phyloP scores from a whole-genome alignment of 2,113 vertebrate species.

The Terrapene triunguis region DNA sequence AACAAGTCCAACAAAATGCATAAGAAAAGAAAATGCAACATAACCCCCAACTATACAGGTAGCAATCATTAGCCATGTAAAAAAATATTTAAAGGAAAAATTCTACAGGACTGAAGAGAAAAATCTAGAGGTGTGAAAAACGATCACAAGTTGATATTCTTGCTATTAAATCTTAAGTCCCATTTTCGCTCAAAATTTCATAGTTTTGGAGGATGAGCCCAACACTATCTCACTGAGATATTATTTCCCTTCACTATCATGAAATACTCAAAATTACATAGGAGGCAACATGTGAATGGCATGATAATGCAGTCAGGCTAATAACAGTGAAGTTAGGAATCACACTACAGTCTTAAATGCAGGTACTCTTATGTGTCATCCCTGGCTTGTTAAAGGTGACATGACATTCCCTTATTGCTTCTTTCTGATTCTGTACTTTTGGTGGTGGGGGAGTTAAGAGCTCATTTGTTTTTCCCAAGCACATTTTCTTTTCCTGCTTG shows the following conservation, averaged over 20 bases:
- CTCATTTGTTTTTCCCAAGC: not conserved
- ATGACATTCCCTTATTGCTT: not conserved
- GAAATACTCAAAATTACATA: not conserved
- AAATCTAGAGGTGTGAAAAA: not conserved
- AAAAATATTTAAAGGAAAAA: not conserved
- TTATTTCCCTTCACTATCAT: not conserved
- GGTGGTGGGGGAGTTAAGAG: not conserved
- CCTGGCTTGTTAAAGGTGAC: not conserved
- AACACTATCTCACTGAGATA: not conserved
- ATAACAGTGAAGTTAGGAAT: not conserved
- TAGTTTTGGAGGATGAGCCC: not conserved
- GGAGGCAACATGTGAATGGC: not conserved
- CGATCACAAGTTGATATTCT: not conserved
- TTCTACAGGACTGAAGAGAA: not conserved
- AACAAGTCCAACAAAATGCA: not conserved
- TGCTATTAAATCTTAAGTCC: not conserved
- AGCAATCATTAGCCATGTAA: not conserved
- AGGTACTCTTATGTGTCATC: not conserved
- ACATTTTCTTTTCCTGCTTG: not conserved
- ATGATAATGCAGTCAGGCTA: not conserved
- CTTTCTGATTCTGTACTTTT: not conserved
- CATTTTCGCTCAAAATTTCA: not conserved
- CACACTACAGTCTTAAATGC: not conserved
- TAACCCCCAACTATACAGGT: not conserved
- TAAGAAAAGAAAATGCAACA: conserved; percentile 1